Evolutionary conservation across 2,888 invertebrate genomes (phyloP), one percentile per base, ranked within the genome.

Genomic region (Cecidostiba fungosa): DNA sequence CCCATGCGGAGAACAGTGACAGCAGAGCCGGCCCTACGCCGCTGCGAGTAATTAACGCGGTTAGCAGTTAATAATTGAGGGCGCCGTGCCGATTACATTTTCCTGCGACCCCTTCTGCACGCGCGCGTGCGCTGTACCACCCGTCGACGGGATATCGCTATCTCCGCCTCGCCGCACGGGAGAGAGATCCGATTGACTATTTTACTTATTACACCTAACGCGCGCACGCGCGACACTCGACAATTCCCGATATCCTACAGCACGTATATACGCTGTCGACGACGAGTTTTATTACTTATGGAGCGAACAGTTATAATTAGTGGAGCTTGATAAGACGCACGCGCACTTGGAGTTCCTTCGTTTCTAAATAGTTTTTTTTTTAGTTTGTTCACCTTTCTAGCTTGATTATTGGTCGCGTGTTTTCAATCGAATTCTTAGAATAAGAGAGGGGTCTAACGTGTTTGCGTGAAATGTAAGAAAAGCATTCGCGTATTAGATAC

Each of bases 1-100:
- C 91, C 89, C 87, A 85, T 91, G 92, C 87, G 85, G n/a, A 59
- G n/a, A 14, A 29, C 90, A 91, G 90, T 91, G 91, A 92, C 92
- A 91, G 19, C 4, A 19, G 6, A 8, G 91, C 88, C 89, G 88
- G 86, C 89, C 89, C 89, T 89, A 89, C 91, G 90, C 91, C 90
- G 84, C 81, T 91, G 91, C 90, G 89, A 91, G 92, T 91, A 92
- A 93, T 92, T 93, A 93, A 92, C 91, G 92, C 89, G 92, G 91
- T 92, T 91, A 91, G 90, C 90, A 89, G 91, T 93, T 92, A 92
- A 93, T 93, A 92, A 92, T 93, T 92, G 91, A 92, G 90, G 89
- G 89, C 89, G 90, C 90, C 89, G 91, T 91, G 91, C 91, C 92
- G 92, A 93, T 93, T 92, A 92, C 92, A 92, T 92, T 93, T 91